Conservation (phyloP, 2,797 vertebrate genomes). For the Sebastes nivosus region DNA sequence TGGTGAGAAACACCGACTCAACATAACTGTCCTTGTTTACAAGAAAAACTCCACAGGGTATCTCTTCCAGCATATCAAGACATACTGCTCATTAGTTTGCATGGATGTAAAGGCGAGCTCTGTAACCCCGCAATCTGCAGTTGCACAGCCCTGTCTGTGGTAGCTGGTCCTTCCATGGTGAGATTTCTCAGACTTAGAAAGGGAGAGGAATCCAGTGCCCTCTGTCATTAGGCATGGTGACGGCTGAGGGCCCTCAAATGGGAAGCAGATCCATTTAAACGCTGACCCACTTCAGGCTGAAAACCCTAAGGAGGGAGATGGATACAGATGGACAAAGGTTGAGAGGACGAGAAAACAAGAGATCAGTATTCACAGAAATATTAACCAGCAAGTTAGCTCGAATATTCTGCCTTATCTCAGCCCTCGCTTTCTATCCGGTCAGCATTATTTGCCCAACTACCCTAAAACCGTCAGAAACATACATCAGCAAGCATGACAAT, state of each 20-base stretch:
- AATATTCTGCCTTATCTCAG: not conserved
- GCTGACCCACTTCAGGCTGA: conserved; percentile 53
- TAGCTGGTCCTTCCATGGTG: conserved; percentile 21
- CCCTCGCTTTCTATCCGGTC: conserved; percentile 19
- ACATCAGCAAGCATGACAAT: conserved; percentile 17
- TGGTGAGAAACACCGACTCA: not conserved
- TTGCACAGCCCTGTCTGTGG: conserved; percentile 5
- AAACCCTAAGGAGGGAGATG: conserved; percentile 34
- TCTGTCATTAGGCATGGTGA: conserved; percentile 62
- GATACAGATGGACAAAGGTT: conserved; percentile 8
- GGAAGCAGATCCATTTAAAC: conserved; percentile 66
- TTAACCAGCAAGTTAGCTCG: not conserved
- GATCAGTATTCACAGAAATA: conserved; percentile 10
- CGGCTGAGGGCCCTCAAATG: conserved; percentile 46
- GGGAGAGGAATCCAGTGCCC: conserved; percentile 37
- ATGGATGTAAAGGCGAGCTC: not conserved
- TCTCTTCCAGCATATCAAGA: not conserved
- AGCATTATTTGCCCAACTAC: conserved; percentile 8
- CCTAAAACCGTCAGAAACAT: conserved; percentile 13
- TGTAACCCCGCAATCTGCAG: conserved; percentile 26
- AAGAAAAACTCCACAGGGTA: not conserved
- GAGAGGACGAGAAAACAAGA: conserved; percentile 30
- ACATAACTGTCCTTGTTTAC: not conserved
- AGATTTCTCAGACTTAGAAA: conserved; percentile 41
- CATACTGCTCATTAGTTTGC: conserved; percentile 24